Evolutionary conservation across 2,888 invertebrate genomes (phyloP).

Genomic region (Andricus curvator): DNA sequence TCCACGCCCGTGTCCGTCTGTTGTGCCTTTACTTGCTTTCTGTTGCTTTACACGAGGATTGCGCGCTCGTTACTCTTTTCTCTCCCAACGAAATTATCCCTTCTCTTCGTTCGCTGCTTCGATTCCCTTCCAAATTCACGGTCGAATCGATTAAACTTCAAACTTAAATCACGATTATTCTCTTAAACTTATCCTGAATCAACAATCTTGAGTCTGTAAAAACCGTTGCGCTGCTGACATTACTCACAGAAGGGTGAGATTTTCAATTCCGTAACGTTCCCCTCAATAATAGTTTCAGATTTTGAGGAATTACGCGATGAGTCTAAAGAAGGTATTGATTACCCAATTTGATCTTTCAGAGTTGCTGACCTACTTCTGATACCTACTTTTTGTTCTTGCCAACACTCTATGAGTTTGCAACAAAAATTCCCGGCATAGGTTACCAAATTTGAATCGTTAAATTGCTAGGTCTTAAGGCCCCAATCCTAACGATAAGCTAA

Average conservation of each 20-base stretch:
- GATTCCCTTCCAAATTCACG: conserved; percentile 17
- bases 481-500: neutral
- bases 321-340: neutral
- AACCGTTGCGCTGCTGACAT: neutral
- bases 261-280: neutral
- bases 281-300: neutral
- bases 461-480: neutral
- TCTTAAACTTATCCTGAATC: conserved; percentile 27
- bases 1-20: conserved; percentile 36
- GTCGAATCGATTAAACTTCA: conserved; percentile 21
- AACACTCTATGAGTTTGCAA: neutral
- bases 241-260: neutral
- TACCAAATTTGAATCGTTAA: conserved; percentile 25
- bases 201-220: neutral
- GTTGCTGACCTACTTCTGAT: no score
- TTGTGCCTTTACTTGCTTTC: conserved; percentile 46
- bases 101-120: conserved; percentile 17
- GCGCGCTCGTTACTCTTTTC: conserved; percentile 52
- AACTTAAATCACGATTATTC: conserved; percentile 9
- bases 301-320: neutral
- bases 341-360: no score
- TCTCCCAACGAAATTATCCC: conserved; percentile 44
- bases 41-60: conserved; percentile 57
- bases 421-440: neutral
- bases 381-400: neutral